A percentile compares a stretch with the other conserved stretches of the same genome.
Evolutionary conservation across 2,797 vertebrate species (phyloP).

Genomic region (Oryzias dopingdopingensis): DNA sequence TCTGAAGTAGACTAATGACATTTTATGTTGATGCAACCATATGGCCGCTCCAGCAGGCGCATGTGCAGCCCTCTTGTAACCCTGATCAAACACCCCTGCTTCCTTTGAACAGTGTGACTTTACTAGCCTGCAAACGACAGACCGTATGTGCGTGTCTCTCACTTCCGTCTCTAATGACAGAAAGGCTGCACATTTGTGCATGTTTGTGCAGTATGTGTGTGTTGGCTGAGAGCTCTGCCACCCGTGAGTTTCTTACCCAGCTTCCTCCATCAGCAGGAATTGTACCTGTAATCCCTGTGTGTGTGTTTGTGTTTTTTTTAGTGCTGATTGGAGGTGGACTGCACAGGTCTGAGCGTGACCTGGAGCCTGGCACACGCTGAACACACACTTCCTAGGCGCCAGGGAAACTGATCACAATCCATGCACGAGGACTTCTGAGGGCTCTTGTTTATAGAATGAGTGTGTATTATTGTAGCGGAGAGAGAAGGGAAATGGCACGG

Average conservation of each 20-base stretch:
- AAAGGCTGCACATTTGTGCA: slow-evolving; percentile 29
- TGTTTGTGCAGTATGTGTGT: slow-evolving; percentile 36
- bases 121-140: slow-evolving; percentile 64
- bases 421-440: slow-evolving; percentile 38
- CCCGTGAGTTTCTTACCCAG: slow-evolving; percentile 56
- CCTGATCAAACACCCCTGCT: slow-evolving; percentile 65
- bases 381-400: slow-evolving; percentile 45
- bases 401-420: slow-evolving; percentile 58
- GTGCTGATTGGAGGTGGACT: slow-evolving; percentile 46
- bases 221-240: slow-evolving; percentile 61
- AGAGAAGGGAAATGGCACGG: slow-evolving; percentile 35
- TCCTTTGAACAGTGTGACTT: slow-evolving; percentile 75
- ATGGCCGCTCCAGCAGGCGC: slow-evolving; percentile 50
- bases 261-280: slow-evolving; percentile 36
- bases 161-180: slow-evolving; percentile 74
- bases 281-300: slow-evolving; percentile 50
- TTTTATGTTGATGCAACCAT: slow-evolving; percentile 33
- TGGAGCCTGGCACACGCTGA: slow-evolving; percentile 54
- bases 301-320: slow-evolving; percentile 53
- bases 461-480: slow-evolving; percentile 61
- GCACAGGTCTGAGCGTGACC: slow-evolving; percentile 35
- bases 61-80: slow-evolving; percentile 49
- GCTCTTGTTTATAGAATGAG: slow-evolving; percentile 68
- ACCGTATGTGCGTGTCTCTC: slow-evolving; percentile 32
- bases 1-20: slow-evolving; percentile 42